A percentile compares a stretch with the other conserved stretches of the same genome.
phyloP scores from a whole-genome alignment of 2,113 vertebrate genomes.

The Chloebia gouldiae region DNA sequence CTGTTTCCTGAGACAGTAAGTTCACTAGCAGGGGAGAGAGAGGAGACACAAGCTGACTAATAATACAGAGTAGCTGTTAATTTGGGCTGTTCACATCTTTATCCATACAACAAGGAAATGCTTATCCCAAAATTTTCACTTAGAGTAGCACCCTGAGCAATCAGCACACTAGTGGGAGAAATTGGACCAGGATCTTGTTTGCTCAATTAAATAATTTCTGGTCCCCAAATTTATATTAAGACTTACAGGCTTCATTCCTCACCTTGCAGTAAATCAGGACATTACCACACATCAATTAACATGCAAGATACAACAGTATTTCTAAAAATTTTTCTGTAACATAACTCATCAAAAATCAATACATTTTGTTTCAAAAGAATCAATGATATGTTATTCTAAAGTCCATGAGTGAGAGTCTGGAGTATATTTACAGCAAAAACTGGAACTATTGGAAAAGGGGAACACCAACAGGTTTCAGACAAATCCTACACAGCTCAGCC shows the following conservation, averaged over 20 bases:
- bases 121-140: not conserved
- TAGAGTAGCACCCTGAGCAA: not conserved
- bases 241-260: not conserved
- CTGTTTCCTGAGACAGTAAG: not conserved
- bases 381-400: not conserved
- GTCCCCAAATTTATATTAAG: not conserved
- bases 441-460: not conserved
- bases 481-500: not conserved
- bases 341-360: not conserved
- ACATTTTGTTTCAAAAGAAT: not conserved
- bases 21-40: not conserved
- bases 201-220: not conserved
- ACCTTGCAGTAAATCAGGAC: not conserved
- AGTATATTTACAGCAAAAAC: not conserved
- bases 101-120: not conserved
- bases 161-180: not conserved
- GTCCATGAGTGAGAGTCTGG: not conserved
- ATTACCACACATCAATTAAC: not conserved
- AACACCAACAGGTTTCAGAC: not conserved
- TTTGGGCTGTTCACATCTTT: not conserved
- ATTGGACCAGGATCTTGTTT: not conserved
- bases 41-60: not conserved
- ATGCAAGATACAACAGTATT: rapidly evolving
- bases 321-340: not conserved
- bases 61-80: not conserved